phyloP scores from a whole-genome alignment of 2,113 vertebrate genomes.

The Malaclemys terrapin region DNA sequence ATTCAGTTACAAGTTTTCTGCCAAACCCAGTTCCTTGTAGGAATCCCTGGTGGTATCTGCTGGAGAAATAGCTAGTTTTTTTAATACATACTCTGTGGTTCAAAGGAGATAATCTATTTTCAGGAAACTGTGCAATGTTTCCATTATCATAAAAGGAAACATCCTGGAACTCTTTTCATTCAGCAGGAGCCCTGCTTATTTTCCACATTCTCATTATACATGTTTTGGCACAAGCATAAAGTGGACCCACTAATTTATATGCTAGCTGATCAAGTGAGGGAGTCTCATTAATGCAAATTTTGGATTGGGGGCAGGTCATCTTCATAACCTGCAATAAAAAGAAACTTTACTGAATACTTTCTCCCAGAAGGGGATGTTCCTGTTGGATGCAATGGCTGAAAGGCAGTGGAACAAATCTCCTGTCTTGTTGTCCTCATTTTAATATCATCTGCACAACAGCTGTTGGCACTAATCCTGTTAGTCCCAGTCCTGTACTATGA shows the following conservation, averaged over 20 bases:
- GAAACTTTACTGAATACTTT: conserved; percentile 27
- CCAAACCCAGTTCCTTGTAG: conserved; percentile 22
- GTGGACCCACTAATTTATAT: conserved; percentile 21
- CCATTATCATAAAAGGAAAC: conserved; percentile 49
- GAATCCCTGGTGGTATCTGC: conserved; percentile 28
- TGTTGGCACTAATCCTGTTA: conserved; percentile 11
- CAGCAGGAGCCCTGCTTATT: conserved; percentile 38
- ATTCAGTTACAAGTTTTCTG: neutral
- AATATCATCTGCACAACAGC: conserved; percentile 56
- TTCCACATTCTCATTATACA: conserved; percentile 25
- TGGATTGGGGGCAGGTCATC: conserved; percentile 51
- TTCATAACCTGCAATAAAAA: conserved; percentile 48
- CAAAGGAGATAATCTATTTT: conserved; percentile 58
- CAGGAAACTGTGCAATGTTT: conserved; percentile 28
- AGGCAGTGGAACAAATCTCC: conserved; percentile 54
- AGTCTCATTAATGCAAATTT: conserved; percentile 52
- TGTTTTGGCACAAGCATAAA: conserved; percentile 57
- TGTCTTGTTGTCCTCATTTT: conserved; percentile 36
- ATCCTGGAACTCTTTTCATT: conserved; percentile 48
- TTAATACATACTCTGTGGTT: conserved; percentile 53
- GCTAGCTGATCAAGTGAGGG: conserved; percentile 43
- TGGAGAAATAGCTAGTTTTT: neutral
- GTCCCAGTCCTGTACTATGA: neutral
- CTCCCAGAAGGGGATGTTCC: conserved; percentile 30
- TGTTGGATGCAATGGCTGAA: conserved; percentile 46